phyloP scores from a whole-genome alignment of 2,797 vertebrate species.

The Chiroxiphia lanceolata region DNA sequence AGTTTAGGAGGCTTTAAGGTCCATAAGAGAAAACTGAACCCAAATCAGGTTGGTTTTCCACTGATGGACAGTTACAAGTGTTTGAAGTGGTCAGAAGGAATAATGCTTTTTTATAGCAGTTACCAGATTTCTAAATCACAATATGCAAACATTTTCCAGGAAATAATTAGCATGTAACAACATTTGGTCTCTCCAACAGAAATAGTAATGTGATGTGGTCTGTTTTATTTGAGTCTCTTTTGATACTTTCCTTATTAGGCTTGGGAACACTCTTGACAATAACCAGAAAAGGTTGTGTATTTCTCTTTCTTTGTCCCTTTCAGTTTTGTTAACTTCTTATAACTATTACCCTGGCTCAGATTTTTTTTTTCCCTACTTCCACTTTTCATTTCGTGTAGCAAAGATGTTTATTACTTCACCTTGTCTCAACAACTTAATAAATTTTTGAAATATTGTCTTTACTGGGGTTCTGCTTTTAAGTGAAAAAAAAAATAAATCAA shows the following conservation, averaged over 20 bases:
- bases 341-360: background rate
- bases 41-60: background rate
- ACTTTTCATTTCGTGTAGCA: no score
- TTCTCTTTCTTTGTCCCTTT: background rate
- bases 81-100: background rate
- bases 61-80: background rate
- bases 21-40: background rate
- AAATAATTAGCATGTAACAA: constrained; percentile 19
- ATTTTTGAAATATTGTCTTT: background rate
- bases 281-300: constrained; percentile 18
- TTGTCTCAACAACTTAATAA: background rate
- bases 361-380: no score
- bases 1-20: background rate
- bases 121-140: constrained; percentile 19
- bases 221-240: constrained; percentile 42
- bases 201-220: background rate
- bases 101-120: background rate
- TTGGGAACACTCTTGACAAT: constrained; percentile 34
- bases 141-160: constrained; percentile 18
- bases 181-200: constrained; percentile 9
- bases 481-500: background rate
- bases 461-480: background rate
- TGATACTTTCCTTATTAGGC: constrained; percentile 60
- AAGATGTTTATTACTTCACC: background rate
- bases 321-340: constrained; percentile 10